Evolutionary conservation across 2,888 invertebrate genomes (phyloP), one percentile per base, ranked within the genome.

Genomic region (Habroteleia sp.): DNA sequence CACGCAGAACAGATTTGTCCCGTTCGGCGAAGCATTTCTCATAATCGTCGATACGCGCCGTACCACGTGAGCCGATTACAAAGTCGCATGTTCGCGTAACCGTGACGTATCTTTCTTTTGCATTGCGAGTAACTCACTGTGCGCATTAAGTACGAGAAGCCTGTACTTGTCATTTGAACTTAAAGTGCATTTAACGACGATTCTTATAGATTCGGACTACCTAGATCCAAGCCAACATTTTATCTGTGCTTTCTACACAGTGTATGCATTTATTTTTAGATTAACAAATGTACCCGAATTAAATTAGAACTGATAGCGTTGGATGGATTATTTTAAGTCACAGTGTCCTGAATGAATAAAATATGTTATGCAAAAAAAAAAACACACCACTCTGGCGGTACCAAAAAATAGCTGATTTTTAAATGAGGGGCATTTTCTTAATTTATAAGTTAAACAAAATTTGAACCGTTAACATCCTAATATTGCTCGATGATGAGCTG

Each of bases 1-100:
- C 80, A 80, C 78, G 80, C 78, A 77, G 77, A 81, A 78, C 79
- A 79, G 80, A 81, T 80, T 81, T 80, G 80, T 81, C 79, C 78
- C 75, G 62, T 79, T 80, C 65, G 74, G 46, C 74, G 73, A 68
- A 68, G 56, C 63, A 74, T 74, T 74, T 68, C 74, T 74, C 68
- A 68, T 74, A 74, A 74, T 74, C 68, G 74, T 46, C 74, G 74
- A 68, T 74, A 68, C 62, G 68, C 68, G 63, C 48, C 27, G 42
- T 35, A 54, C 68, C 74, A 74, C 74, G 74, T 63, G 74, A 68
- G 74, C 62, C 68, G 68, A 74, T 68, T 68, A 68, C 68, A 74
- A 74, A 74, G 63, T 68, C 42, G 68, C 63, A 8, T 68, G 62
- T 68, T 56, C 74, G 60, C 68, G 56, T 68, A 74, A 74, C 60